phyloP scores from a whole-genome alignment of 1,140 invertebrate genomes.

The Mercenaria mercenaria region DNA sequence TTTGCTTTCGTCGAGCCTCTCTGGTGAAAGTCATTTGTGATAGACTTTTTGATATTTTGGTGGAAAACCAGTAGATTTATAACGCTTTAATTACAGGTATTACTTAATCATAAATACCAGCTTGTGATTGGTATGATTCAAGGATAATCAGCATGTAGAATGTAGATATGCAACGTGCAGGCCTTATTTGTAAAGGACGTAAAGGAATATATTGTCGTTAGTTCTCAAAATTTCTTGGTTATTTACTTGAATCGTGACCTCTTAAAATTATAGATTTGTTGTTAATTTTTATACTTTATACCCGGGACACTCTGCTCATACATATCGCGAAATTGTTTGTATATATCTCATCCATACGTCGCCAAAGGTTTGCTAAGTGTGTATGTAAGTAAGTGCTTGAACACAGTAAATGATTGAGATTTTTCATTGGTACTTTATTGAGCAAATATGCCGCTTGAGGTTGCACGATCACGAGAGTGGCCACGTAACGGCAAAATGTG shows the following conservation, averaged over 20 bases:
- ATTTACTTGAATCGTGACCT: not conserved
- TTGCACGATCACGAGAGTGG: too few relatives aligned
- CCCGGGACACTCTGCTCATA: constrained; percentile 20
- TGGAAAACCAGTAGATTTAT: too few relatives aligned
- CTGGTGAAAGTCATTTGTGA: constrained; percentile 61
- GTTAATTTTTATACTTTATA: not conserved
- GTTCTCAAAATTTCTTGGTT: not conserved
- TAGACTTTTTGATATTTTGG: not conserved
- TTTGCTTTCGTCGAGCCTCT: not conserved
- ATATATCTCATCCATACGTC: not conserved
- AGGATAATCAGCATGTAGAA: too few relatives aligned
- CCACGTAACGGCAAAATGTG: too few relatives aligned
- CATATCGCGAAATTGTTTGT: not conserved
- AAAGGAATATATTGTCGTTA: not conserved
- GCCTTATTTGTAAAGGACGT: not conserved
- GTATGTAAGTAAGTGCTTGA: too few relatives aligned
- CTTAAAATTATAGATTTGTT: not conserved
- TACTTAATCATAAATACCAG: too few relatives aligned
- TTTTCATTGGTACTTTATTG: too few relatives aligned
- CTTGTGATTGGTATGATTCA: too few relatives aligned
- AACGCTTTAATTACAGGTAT: too few relatives aligned
- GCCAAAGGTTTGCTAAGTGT: not conserved
- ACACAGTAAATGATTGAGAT: too few relatives aligned
- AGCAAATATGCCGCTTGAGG: too few relatives aligned
- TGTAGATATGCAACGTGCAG: not conserved